Base-by-base conservation (phyloP, 2,888 invertebrate genomes). In the Hyposoter dolosus region DNA sequence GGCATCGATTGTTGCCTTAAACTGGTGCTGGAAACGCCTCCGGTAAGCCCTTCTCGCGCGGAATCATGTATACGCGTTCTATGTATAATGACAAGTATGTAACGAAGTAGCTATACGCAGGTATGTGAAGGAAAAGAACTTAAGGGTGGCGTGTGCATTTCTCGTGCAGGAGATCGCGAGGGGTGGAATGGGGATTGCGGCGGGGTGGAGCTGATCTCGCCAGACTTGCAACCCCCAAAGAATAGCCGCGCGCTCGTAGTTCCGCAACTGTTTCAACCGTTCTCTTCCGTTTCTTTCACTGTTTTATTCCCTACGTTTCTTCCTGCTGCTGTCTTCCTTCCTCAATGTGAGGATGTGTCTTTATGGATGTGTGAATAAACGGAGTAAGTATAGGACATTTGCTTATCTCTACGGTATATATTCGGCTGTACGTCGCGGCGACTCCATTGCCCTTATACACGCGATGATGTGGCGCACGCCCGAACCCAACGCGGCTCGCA, bases 261-360 rank as follows among this genome's bases (percentile, higher is more conserved):
- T 91, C 90, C 90, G 88, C 90, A 89, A 91, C 90, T 91, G 89
- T 90, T 90, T 90, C 88, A 83, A 86, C 90, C 89, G 89, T 90
- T 91, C 83, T 77, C 90, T 90, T 90, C 86, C 88, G 89, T 90
- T 90, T 89, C 89, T 89, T 89, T 89, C 87, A 89, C 89, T 88
- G 90, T 91, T 91, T 91, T 90, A 90, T 88, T 90, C 91, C 89
- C 90, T 91, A 85, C 88, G 85, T 76, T 72, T 71, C 60, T 60
- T 43, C 68, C 56, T 53, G 71, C 60, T 43, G 66, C 56, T 65
- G 76, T 72, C 50, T 75, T 47, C 47, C 28, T 74, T 15, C 10
- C 17, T 15, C 56, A 47, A 56, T 32, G 78, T 65, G 68, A 56
- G 19, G 19, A 60, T 60, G 28, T 32, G 45, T n/a, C 45, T 17